phyloP scores from a whole-genome alignment of 2,888 invertebrate species.

The Diaprepes abbreviatus region DNA sequence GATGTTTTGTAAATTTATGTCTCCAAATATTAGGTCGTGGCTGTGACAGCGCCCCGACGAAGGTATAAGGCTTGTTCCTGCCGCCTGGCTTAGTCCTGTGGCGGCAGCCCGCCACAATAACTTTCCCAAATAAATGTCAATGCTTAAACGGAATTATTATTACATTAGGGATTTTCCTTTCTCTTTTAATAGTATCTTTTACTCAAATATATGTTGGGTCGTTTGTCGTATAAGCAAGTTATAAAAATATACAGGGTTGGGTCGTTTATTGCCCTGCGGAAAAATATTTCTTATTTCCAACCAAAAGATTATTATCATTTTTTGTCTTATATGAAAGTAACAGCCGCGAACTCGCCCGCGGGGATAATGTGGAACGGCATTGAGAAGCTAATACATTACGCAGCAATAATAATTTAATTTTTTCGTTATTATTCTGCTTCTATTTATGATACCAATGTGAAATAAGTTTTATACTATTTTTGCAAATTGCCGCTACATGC shows the following conservation, averaged over 20 bases:
- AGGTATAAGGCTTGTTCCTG: slow-evolving; percentile 60
- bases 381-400: too few species aligned
- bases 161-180: slow-evolving; percentile 45
- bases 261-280: neutral
- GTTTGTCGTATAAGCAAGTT: slow-evolving; percentile 12
- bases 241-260: neutral
- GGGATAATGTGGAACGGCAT: too few species aligned
- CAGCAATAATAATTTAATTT: too few species aligned
- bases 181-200: slow-evolving; percentile 38
- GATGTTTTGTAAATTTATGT: slow-evolving; percentile 72
- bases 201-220: slow-evolving; percentile 25
- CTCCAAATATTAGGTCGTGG: slow-evolving; percentile 69
- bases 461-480: too few species aligned
- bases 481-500: too few species aligned
- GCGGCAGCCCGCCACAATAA: slow-evolving; percentile 62
- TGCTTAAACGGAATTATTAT: slow-evolving; percentile 63
- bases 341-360: too few species aligned
- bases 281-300: too few species aligned
- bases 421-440: too few species aligned
- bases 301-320: too few species aligned
- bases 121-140: slow-evolving; percentile 65
- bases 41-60: slow-evolving; percentile 62
- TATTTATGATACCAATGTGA: too few species aligned
- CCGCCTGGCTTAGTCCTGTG: slow-evolving; percentile 59
- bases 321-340: too few species aligned